Percentiles rank a stretch among this genome's conserved stretches.
Conservation (phyloP, 2,797 vertebrate species). For the Crocidura indochinensis region DNA sequence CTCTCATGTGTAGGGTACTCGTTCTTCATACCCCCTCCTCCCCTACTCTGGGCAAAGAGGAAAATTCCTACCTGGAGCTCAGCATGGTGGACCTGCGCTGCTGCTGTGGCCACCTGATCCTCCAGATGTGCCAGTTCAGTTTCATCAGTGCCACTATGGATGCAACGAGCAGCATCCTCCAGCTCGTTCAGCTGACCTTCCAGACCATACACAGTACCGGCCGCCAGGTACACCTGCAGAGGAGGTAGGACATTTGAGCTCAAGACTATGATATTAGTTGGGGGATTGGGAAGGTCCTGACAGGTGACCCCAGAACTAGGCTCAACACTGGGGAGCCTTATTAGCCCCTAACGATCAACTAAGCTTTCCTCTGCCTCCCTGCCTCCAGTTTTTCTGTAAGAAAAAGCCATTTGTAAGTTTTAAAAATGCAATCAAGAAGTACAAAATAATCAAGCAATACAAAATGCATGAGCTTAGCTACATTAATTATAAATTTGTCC, state of each 20-base stretch:
- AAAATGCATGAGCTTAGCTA: neutral
- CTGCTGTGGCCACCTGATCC: conserved; percentile 97
- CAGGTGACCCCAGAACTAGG: neutral
- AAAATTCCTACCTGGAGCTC: conserved; percentile 95
- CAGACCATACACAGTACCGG: conserved; percentile 96
- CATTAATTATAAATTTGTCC: neutral
- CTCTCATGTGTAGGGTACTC: neutral
- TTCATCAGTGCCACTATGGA: conserved; percentile 94
- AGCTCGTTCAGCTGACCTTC: conserved; percentile 95
- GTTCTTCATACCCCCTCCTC: neutral
- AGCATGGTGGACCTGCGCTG: conserved; percentile 97
- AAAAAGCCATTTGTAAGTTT: neutral
- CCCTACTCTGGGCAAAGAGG: neutral
- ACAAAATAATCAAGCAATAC: too few species aligned
- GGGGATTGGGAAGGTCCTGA: neutral
- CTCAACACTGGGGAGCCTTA: neutral
- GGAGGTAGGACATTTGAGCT: neutral
- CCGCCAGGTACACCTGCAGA: conserved; percentile 96
- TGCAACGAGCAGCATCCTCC: conserved; percentile 95
- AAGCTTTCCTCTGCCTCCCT: neutral
- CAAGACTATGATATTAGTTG: neutral
- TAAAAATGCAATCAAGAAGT: conserved; percentile 1
- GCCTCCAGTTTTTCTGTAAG: neutral
- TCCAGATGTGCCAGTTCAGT: conserved; percentile 95
- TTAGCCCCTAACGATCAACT: neutral